Percentiles rank a stretch among this genome's conserved stretches.
phyloP scores from a whole-genome alignment of 2,888 invertebrate genomes.

The Eupithecia subumbrata region DNA sequence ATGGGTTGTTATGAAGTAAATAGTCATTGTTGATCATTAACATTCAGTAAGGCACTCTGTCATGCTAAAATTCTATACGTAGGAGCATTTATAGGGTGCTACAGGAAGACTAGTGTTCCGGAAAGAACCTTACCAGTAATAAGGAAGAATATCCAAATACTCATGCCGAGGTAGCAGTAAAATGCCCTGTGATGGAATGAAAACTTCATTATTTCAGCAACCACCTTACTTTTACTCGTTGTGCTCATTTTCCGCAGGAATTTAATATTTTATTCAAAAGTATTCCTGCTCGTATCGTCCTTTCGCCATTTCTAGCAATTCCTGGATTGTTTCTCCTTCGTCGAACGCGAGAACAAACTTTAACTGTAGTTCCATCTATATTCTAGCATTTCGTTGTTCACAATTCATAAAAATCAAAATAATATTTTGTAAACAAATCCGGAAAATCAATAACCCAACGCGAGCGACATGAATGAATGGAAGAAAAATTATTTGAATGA shows the following conservation, averaged over 20 bases:
- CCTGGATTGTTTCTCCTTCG: not conserved
- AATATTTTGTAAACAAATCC: constrained; percentile 9
- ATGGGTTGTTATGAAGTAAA: not conserved
- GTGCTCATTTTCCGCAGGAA: constrained; percentile 33
- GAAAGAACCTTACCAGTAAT: constrained; percentile 85
- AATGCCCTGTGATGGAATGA: constrained; percentile 89
- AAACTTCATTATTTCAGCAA: constrained; percentile 76
- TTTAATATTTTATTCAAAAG: not conserved
- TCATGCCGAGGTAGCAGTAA: constrained; percentile 92
- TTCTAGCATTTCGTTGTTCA: not conserved
- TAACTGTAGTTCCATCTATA: not conserved
- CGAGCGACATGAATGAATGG: not conserved
- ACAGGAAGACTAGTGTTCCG: not conserved
- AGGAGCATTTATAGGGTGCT: not conserved
- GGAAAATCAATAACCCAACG: not conserved
- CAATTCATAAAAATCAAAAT: not conserved
- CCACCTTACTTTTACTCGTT: constrained; percentile 56
- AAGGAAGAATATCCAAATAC: constrained; percentile 91
- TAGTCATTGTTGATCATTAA: not conserved
- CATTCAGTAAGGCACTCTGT: not conserved
- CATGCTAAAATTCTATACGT: not conserved
- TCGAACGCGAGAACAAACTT: not conserved
- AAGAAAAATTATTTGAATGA: not conserved
- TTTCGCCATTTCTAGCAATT: not conserved
- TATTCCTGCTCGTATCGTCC: not conserved